Base-by-base conservation (phyloP, 1,140 invertebrate species). In the Frieseomelitta varia region DNA sequence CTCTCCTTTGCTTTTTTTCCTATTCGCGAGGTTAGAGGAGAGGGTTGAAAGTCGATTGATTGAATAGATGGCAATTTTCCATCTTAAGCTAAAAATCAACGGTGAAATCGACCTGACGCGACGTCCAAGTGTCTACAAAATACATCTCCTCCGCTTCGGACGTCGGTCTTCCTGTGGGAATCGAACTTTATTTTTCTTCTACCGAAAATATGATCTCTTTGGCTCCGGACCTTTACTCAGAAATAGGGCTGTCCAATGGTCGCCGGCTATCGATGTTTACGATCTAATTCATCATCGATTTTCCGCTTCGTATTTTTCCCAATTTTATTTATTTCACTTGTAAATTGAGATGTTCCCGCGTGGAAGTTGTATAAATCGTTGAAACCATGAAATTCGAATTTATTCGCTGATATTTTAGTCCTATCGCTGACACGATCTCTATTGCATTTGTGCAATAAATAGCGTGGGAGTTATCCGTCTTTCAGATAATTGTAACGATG, bases 31-130 rank as follows among this genome's bases (percentile, higher is more conserved):
- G 24, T 76, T 56, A 56, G 65, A 68, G 39, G 14, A 58, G 27
- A 2, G n/a, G n/a, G 58, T 71, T 51, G 55, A n/a, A 10, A 75
- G 58, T 75, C 58, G 58, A 61, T 34, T 83, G 39, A 21, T 14
- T 24, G 65, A 78, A 82, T 30, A 27, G 55, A 51, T 67, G 30
- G 51, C 58, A 61, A 61, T 83, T 71, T 79, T 79, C 67, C 63
- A 6, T 47, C 27, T 24, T 24, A 17, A 27, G 17, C 34, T 34
- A 51, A 67, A 77, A 58, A 58, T 47, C 53, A n/a, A 30, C 34
- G 34, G 61, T n/a, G 56, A 65, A 56, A 67, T 65, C 58, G 27
- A 75, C 14, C 24, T 47, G 14, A 39, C 14, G 21, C 27, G 27
- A 34, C 39, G 27, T 51, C 10, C 17, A 39, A 39, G 34, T 2